Conservation (phyloP, 2,113 vertebrate genomes). For the Anseranas semipalmata region DNA sequence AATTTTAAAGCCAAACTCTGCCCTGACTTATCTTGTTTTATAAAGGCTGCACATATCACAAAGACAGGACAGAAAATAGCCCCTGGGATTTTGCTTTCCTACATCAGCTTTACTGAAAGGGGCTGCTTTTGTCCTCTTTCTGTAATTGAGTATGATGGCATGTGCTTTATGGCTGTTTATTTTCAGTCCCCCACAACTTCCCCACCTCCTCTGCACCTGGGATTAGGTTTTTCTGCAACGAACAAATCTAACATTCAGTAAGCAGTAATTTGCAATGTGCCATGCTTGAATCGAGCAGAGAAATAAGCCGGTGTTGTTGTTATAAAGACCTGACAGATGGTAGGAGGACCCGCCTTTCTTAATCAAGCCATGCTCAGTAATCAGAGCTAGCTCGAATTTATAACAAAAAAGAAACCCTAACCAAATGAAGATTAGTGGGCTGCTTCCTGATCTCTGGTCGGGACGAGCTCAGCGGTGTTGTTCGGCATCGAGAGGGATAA, state of each 20-base stretch:
- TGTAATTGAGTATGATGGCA: constrained; percentile 7
- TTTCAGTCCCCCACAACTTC: constrained; percentile 3
- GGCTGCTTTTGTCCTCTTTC: constrained; percentile 18
- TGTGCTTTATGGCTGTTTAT: constrained; percentile 30
- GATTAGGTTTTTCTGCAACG: constrained; percentile 36
- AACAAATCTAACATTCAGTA: neutral
- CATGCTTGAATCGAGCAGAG: constrained; percentile 19
- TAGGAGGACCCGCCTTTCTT: constrained; percentile 57
- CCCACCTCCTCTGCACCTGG: constrained; percentile 34
- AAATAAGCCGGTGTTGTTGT: constrained; percentile 22
- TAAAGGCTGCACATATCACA: neutral
- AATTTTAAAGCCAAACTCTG: constrained; percentile 4
- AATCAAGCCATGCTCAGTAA: constrained; percentile 54
- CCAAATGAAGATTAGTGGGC: neutral
- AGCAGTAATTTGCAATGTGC: constrained; percentile 30
- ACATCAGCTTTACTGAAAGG: constrained; percentile 13
- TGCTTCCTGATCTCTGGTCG: neutral
- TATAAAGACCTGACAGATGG: constrained; percentile 54
- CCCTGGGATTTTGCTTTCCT: neutral
- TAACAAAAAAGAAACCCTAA: constrained; percentile 14
- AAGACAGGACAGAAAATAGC: constrained; percentile 33
- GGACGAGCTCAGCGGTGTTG: neutral
- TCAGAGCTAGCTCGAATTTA: neutral
- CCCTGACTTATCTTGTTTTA: neutral
- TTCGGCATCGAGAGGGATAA: neutral